These are phyloP conservation scores for Pelosia muscerda DNA, from an alignment of 2,888 invertebrate genomes.

Conservation along the genomic window DNA sequence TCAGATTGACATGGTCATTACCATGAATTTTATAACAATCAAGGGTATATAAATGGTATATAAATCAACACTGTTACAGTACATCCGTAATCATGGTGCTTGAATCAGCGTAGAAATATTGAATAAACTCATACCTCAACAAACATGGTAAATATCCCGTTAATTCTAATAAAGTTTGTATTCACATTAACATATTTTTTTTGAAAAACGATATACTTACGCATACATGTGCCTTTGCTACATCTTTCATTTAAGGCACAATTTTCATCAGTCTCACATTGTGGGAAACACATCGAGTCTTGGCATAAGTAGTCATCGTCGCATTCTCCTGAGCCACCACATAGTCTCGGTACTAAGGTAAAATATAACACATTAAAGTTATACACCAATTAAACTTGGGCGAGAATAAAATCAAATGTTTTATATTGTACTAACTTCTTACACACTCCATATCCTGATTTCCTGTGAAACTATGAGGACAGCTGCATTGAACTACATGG, in stretches of 20 bases:
- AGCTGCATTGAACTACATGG: constrained; percentile 93
- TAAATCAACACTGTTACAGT: no score
- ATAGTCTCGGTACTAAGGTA: constrained; percentile 91
- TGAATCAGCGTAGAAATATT: no score
- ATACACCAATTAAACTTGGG: not conserved
- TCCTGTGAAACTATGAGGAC: constrained; percentile 95
- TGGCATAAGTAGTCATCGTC: constrained; percentile 90
- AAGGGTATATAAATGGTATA: no score
- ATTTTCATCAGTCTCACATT: constrained; percentile 91
- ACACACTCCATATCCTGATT: constrained; percentile 94
- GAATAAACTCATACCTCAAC: no score
- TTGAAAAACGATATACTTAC: constrained; percentile 86
- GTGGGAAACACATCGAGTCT: constrained; percentile 93
- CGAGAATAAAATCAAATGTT: not conserved
- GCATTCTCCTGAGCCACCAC: constrained; percentile 90
- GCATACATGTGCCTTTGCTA: constrained; percentile 91
- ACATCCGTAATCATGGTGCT: no score
- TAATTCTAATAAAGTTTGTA: no score
- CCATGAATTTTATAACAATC: no score
- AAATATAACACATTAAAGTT: not conserved
- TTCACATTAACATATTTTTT: no score
- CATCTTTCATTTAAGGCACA: constrained; percentile 97
- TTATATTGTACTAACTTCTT: constrained; percentile 88
- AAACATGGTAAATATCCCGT: no score
- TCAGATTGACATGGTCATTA: no score